Base-by-base conservation (phyloP, 2,888 invertebrate genomes). In the Metellina segmentata region DNA sequence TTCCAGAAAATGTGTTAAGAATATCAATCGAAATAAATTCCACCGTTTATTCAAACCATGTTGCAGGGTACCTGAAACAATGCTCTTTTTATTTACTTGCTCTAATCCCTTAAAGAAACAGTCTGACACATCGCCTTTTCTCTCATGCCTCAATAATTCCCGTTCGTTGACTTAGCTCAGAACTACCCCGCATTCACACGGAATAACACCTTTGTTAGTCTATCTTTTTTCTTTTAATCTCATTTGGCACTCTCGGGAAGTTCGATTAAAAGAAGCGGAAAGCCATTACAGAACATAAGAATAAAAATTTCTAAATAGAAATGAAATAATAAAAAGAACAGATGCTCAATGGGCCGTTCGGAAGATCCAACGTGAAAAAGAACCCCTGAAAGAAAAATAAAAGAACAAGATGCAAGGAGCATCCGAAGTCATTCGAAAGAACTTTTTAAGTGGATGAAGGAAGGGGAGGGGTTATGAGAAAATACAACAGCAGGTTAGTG, bases 361-460 rank as follows among this genome's bases (percentile, higher is more conserved):
- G 52, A 16, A 75, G 61, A 85, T 72, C 48, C 53, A 74, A 51
- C 19, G 82, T 49, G 81, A 81, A 71, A 49, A 49, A 20, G 51
- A 20, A 51, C 52, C n/a, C 20, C n/a, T 6, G 16, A 70, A 82
- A 71, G 69, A 81, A 82, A 74, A 34, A 74, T 34, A 53, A 13
- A 53, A 61, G 53, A 79, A 79, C 61, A 79, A 61, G 34, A 20
- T 9, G n/a, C 49, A 51, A 77, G 34, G 20, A 74, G 49, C 79
- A 79, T 61, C 79, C 79, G 61, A 53, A 34, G 69, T 70, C 19
- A 86, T 78, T 86, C 86, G 72, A 51, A 53, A 75, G 53, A 49
- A 34, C 49, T 11, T 61, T 85, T 53, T 85, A 87, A 87, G 86
- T 86, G 86, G 87, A 87, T 86, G 51, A 79, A 86, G 51, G 78